A percentile compares a stretch with the other conserved stretches of the same genome.
Conservation (phyloP, 2,797 vertebrate genomes). For the Amblyopsis hoosieri region DNA sequence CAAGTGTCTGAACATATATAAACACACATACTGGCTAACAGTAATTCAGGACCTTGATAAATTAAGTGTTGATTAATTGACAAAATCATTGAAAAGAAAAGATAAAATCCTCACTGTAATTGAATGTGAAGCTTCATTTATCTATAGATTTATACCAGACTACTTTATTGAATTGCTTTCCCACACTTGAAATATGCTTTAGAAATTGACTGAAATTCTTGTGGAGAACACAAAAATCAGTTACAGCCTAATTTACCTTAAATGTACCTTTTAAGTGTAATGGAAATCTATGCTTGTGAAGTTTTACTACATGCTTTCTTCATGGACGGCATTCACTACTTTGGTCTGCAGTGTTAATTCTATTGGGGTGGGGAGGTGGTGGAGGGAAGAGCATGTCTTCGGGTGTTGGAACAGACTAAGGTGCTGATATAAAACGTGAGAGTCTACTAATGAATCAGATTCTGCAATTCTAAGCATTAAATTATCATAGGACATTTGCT, state of each 20-base stretch:
- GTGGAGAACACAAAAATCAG: constrained; percentile 57
- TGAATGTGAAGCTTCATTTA: constrained; percentile 81
- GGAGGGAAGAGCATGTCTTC: constrained; percentile 50
- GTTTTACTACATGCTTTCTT: constrained; percentile 37
- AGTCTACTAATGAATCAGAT: constrained; percentile 80
- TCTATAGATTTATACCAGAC: constrained; percentile 76
- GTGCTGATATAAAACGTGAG: constrained; percentile 81
- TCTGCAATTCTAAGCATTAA: constrained; percentile 80
- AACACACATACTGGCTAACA: constrained; percentile 44
- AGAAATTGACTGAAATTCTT: constrained; percentile 69
- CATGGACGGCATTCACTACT: constrained; percentile 34
- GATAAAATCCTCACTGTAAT: constrained; percentile 78
- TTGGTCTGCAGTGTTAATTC: constrained; percentile 47
- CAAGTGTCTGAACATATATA: constrained; percentile 48
- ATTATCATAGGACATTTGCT: constrained; percentile 80
- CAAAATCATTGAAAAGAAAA: constrained; percentile 73
- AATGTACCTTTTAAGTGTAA: constrained; percentile 49
- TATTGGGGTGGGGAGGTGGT: constrained; percentile 2
- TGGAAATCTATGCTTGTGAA: constrained; percentile 40
- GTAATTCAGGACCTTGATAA: constrained; percentile 52
- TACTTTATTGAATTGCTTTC: constrained; percentile 77
- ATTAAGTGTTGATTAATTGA: constrained; percentile 75
- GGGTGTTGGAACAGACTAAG: constrained; percentile 72
- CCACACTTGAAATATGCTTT: constrained; percentile 70
- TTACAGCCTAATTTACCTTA: constrained; percentile 62